phyloP scores from a whole-genome alignment of 2,888 invertebrate genomes.

The Pollenia labialis region DNA sequence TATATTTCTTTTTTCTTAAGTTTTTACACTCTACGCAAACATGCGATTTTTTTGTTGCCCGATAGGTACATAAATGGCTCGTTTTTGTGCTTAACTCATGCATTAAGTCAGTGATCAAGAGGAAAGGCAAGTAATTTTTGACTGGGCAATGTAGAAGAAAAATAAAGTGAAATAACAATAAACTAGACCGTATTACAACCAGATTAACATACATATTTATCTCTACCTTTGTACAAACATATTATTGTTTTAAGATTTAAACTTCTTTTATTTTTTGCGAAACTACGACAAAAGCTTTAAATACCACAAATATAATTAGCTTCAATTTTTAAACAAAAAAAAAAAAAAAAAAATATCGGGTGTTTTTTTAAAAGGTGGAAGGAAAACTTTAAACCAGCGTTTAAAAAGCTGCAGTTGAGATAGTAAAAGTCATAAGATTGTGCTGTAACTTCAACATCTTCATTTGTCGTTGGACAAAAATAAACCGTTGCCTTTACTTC shows the following conservation, averaged over 20 bases:
- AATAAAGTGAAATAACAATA: slow-evolving; percentile 32
- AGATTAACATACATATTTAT: slow-evolving; percentile 5
- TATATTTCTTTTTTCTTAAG: background rate
- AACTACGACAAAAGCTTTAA: slow-evolving; percentile 46
- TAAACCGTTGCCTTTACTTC: too few relatives aligned
- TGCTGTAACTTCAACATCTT: too few relatives aligned
- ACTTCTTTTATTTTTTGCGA: slow-evolving; percentile 30
- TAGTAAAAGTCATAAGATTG: too few relatives aligned
- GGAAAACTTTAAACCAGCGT: background rate
- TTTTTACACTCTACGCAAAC: slow-evolving; percentile 28
- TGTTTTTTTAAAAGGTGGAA: background rate
- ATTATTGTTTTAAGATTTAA: background rate
- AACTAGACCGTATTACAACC: slow-evolving; percentile 53
- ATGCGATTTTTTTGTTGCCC: slow-evolving; percentile 23
- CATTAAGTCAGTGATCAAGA: slow-evolving; percentile 67
- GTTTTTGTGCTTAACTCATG: slow-evolving; percentile 60
- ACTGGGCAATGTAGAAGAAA: slow-evolving; percentile 40
- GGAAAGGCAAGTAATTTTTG: slow-evolving; percentile 24
- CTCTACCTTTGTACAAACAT: background rate
- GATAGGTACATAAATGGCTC: background rate
- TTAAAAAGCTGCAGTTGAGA: too few relatives aligned
- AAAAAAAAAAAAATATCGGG: slow-evolving; percentile 60
- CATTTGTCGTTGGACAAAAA: too few relatives aligned
- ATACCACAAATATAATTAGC: slow-evolving; percentile 63
- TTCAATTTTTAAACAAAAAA: slow-evolving; percentile 62